Evolutionary conservation across 2,888 invertebrate genomes (phyloP).

Genomic region (Lysandra coridon): DNA sequence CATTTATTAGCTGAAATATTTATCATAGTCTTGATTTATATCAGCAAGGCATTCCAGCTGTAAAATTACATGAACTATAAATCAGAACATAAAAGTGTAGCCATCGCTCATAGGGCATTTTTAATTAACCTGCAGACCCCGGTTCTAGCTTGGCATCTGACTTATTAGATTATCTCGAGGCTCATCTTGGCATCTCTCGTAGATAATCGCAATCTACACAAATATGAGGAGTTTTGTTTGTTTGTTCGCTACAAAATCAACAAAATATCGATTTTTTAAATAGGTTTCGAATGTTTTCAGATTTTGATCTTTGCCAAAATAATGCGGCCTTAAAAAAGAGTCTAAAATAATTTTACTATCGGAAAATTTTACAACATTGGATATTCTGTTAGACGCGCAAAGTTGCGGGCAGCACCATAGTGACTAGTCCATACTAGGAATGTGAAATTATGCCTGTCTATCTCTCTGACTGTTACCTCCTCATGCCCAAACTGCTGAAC

Average conservation of each 20-base stretch:
- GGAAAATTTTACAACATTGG: no score
- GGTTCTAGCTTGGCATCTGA: slow-evolving; percentile 71
- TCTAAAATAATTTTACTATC: no score
- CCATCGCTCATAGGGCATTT: slow-evolving; percentile 57
- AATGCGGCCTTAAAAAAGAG: no score
- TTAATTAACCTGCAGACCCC: slow-evolving; percentile 79
- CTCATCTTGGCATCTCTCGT: slow-evolving; percentile 63
- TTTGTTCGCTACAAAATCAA: neutral
- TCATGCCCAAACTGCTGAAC: no score
- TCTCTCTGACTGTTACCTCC: no score
- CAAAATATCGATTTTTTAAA: no score
- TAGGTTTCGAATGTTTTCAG: no score
- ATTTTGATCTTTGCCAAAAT: no score
- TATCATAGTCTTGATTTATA: slow-evolving; percentile 7
- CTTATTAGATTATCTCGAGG: slow-evolving; percentile 78
- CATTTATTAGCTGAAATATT: slow-evolving; percentile 10
- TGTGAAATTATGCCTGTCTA: no score
- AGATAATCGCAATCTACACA: slow-evolving; percentile 62
- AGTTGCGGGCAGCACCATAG: no score
- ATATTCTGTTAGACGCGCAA: no score
- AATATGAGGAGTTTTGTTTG: neutral
- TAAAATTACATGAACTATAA: slow-evolving; percentile 46
- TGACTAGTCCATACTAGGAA: no score
- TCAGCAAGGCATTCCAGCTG: slow-evolving; percentile 31
- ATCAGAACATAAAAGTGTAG: slow-evolving; percentile 62